Evolutionary conservation across 53 echinoderm and acorn worm genomes (phyloP).

Genomic region (Pentamera pediparva): DNA sequence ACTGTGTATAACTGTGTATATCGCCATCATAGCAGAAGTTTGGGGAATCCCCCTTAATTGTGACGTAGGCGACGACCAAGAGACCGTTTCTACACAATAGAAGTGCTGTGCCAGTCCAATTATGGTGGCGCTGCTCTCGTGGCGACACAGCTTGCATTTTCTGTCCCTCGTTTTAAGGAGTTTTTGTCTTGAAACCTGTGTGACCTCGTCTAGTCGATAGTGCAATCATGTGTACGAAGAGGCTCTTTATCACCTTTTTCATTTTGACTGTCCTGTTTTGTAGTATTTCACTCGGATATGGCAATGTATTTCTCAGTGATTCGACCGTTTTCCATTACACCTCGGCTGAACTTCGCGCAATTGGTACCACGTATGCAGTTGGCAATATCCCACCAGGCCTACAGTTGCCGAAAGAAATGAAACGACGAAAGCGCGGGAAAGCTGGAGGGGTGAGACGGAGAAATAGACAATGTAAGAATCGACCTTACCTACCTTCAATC

Average conservation of each 20-base stretch:
- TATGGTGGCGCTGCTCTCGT: not conserved
- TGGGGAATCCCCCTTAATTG: too few species aligned
- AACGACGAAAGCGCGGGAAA: slow-evolving; percentile 4
- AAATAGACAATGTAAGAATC: not conserved
- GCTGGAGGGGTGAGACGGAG: slow-evolving; percentile 15
- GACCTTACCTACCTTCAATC: slow-evolving; percentile 29
- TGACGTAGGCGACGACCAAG: too few species aligned
- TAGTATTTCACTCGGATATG: too few species aligned
- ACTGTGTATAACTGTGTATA: too few species aligned
- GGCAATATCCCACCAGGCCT: not conserved
- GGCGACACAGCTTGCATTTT: not conserved
- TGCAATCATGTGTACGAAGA: not conserved
- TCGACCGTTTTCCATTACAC: not conserved
- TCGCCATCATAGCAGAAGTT: too few species aligned
- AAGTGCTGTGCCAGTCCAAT: too few species aligned
- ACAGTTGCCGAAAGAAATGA: not conserved
- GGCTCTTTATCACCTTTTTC: not conserved
- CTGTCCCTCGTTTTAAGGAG: not conserved
- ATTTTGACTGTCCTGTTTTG: too few species aligned
- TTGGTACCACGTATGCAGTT: not conserved
- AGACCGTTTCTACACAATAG: too few species aligned
- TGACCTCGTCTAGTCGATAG: too few species aligned
- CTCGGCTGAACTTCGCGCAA: not conserved
- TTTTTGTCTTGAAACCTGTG: not conserved
- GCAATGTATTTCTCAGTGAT: not conserved